These are phyloP conservation scores for Eupsilia transversa DNA, from an alignment of 2,888 invertebrate genomes.

Conservation along the genomic window DNA sequence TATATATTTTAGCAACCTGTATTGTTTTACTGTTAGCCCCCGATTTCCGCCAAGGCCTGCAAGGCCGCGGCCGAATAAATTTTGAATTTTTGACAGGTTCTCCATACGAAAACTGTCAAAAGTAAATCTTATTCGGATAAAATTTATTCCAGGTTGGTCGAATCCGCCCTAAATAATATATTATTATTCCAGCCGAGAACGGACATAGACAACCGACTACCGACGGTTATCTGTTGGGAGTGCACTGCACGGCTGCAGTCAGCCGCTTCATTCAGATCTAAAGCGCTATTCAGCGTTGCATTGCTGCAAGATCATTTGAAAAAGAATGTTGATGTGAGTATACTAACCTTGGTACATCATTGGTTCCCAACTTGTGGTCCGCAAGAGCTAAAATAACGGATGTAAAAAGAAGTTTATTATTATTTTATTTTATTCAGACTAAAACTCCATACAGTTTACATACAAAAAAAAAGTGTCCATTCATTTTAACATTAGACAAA, in stretches of 20 bases:
- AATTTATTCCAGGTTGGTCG: too few species aligned
- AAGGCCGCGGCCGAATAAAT: too few species aligned
- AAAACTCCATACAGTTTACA: background rate
- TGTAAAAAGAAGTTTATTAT: background rate
- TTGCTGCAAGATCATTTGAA: constrained; percentile 30
- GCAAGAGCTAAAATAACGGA: background rate
- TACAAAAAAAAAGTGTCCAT: too few species aligned
- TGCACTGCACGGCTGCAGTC: constrained; percentile 42
- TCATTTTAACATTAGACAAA: too few species aligned
- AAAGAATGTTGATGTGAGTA: constrained; percentile 33
- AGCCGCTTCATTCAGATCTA: constrained; percentile 30
- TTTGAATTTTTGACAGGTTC: too few species aligned
- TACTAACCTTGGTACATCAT: background rate
- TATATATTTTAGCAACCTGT: too few species aligned
- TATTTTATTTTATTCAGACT: background rate
- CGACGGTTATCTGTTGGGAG: constrained; percentile 39
- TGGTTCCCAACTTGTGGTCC: background rate
- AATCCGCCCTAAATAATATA: too few species aligned
- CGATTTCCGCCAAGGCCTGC: too few species aligned
- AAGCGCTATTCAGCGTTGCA: constrained; percentile 45
- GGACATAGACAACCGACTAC: constrained; percentile 7
- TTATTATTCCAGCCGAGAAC: constrained; percentile 21
- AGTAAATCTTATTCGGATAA: too few species aligned
- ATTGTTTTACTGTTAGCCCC: too few species aligned
- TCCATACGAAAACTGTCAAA: too few species aligned